Percentiles rank a stretch among this genome's conserved stretches.
Conservation (phyloP, 1,140 invertebrate genomes). For the Eufriesea mexicana region DNA sequence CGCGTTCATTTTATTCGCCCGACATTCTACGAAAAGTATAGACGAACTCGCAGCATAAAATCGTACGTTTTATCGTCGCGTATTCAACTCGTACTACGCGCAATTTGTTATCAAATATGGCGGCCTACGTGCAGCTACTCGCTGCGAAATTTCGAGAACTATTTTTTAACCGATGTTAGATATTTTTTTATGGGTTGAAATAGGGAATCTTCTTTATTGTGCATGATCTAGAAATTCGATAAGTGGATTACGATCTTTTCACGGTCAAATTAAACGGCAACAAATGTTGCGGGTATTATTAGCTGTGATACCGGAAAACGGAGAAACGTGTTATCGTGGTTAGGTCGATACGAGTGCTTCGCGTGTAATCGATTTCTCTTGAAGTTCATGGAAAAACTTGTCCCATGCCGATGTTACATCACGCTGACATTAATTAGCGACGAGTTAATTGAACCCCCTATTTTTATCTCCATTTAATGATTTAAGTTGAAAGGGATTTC, state of each 20-base stretch:
- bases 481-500: neutral
- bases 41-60: neutral
- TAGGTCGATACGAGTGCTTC: neutral
- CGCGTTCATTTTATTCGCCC: neutral
- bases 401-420: neutral
- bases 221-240: no score
- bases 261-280: neutral
- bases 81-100: no score
- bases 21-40: neutral
- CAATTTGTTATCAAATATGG: no score
- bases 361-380: conserved; percentile 21
- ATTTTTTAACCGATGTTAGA: no score
- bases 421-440: conserved; percentile 4
- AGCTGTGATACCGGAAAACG: no score
- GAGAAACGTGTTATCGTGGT: neutral
- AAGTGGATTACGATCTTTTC: no score
- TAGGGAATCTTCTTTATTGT: no score
- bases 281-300: neutral
- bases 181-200: no score
- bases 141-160: no score
- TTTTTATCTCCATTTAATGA: neutral
- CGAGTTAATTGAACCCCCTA: neutral
- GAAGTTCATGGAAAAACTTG: conserved; percentile 7
- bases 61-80: no score
- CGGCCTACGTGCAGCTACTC: no score